phyloP scores from a whole-genome alignment of 2,797 vertebrate genomes.

The Pangasius larnaudii region DNA sequence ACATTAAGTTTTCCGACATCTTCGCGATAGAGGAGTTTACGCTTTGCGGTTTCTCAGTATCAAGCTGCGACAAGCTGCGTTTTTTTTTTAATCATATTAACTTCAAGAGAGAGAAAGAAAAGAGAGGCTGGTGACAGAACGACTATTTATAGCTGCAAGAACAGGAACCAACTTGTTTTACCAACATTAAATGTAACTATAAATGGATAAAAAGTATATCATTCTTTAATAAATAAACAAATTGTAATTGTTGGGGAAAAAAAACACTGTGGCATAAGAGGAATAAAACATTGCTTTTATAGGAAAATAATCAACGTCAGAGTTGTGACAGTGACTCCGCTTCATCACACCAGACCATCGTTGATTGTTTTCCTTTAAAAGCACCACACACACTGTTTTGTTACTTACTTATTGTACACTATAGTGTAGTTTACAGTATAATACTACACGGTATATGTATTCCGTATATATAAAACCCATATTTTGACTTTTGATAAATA shows the following conservation, averaged over 20 bases:
- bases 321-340: background rate
- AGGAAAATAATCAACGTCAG: background rate
- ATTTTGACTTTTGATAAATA: background rate
- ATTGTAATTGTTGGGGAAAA: background rate
- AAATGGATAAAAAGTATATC: background rate
- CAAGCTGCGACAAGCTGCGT: background rate
- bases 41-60: no score
- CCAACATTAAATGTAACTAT: background rate
- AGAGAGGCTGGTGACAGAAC: background rate
- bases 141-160: background rate
- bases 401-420: background rate
- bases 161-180: background rate
- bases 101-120: background rate
- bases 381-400: background rate
- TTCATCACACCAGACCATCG: background rate
- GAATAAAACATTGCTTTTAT: background rate
- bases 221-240: background rate
- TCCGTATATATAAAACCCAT: background rate
- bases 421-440: no score
- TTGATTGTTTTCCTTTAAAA: background rate
- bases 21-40: no score
- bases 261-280: background rate
- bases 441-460: background rate
- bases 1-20: background rate
- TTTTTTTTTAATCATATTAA: background rate